phyloP scores from a whole-genome alignment of 2,888 invertebrate species.

The Rugalucina vietnamica region DNA sequence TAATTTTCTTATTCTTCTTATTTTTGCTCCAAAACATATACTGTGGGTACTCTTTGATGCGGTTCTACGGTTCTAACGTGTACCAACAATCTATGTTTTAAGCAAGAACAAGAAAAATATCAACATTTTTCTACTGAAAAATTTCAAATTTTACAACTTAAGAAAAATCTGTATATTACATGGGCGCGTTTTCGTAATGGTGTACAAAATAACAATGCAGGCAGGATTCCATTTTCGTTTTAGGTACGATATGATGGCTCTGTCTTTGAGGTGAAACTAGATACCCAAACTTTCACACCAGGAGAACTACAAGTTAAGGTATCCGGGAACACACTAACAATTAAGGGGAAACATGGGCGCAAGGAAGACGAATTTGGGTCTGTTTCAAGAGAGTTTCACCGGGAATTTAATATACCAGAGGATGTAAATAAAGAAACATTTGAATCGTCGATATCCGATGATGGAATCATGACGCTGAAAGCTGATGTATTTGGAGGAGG shows the following conservation, averaged over 20 bases:
- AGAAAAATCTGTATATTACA: no score
- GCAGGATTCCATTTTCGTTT: no score
- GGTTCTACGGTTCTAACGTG: no score
- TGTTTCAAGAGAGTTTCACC: conserved; percentile 65
- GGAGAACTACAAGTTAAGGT: conserved; percentile 68
- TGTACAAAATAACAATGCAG: no score
- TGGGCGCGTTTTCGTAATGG: no score
- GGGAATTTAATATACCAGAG: conserved; percentile 67
- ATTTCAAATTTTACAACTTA: no score
- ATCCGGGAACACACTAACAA: conserved; percentile 56
- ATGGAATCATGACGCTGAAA: not conserved
- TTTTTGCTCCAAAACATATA: no score
- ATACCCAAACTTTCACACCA: conserved; percentile 62
- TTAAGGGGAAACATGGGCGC: conserved; percentile 69
- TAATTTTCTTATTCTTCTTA: no score
- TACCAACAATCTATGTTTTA: no score
- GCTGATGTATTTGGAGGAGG: not conserved
- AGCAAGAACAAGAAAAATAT: no score
- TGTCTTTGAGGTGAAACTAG: conserved; percentile 63
- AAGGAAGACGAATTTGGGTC: conserved; percentile 66
- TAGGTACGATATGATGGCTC: conserved; percentile 65
- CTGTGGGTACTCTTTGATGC: no score
- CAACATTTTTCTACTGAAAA: no score
- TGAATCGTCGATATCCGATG: not conserved
- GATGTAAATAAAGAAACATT: conserved; percentile 9